phyloP scores from a whole-genome alignment of 2,888 invertebrate genomes.

The Cheilosia vernalis region DNA sequence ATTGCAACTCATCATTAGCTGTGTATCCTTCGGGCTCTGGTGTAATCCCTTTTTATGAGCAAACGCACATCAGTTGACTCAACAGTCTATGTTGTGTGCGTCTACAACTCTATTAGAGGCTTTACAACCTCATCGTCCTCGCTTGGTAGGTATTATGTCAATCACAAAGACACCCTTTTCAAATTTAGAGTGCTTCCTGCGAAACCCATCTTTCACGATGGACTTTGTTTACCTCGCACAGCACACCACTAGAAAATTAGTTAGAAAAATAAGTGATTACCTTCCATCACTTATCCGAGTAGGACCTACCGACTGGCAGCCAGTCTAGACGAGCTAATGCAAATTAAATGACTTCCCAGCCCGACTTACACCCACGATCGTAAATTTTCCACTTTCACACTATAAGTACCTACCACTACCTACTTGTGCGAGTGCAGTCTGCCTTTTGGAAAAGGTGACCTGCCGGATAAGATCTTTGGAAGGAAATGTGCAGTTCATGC shows the following conservation, averaged over 20 bases:
- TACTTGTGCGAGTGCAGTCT: conserved; percentile 6
- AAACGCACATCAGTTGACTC: too few relatives aligned
- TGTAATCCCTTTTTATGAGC: too few relatives aligned
- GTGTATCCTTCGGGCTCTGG: too few relatives aligned
- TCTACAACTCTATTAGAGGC: background rate
- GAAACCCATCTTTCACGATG: background rate
- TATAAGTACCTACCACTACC: too few relatives aligned
- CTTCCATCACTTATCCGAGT: background rate
- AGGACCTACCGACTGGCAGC: background rate
- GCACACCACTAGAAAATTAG: conserved; percentile 29
- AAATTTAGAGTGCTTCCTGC: background rate
- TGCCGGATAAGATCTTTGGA: conserved; percentile 7
- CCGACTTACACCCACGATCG: conserved; percentile 31
- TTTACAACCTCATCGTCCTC: background rate
- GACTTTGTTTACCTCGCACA: conserved; percentile 8
- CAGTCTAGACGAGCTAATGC: conserved; percentile 69
- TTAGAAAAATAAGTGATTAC: conserved; percentile 34
- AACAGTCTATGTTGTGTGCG: background rate
- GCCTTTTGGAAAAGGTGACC: conserved; percentile 6
- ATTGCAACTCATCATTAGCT: too few relatives aligned
- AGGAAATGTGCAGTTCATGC: conserved; percentile 6
- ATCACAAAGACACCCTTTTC: background rate
- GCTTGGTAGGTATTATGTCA: background rate
- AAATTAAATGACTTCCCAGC: conserved; percentile 66
- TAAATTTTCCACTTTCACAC: conserved; percentile 48